Percentiles rank a stretch among this genome's conserved stretches.
These are phyloP conservation scores for Porites australiensis DNA, from an alignment of 64 coral and sea anemone species.

Conservation along the genomic window DNA sequence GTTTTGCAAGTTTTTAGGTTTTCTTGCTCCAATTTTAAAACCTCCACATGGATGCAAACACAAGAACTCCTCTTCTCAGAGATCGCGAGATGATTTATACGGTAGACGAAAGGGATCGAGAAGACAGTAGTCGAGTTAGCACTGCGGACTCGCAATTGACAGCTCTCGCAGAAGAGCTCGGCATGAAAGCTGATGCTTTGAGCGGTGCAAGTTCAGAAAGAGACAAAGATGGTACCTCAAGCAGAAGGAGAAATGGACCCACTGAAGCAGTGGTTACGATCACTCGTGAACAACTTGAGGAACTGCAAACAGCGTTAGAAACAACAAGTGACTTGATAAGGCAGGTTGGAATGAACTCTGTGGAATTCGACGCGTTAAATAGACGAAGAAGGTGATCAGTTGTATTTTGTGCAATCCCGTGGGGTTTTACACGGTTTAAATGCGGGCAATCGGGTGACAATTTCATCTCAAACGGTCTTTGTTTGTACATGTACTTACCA, in stretches of 20 bases:
- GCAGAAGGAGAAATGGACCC: conserved; percentile 14
- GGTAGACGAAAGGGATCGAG: neutral
- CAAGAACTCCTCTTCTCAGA: conserved; percentile 17
- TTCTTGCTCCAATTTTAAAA: neutral
- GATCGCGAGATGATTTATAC: neutral
- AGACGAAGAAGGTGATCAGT: neutral
- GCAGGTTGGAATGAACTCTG: conserved; percentile 38
- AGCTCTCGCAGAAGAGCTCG: conserved; percentile 57
- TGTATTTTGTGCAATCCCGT: no score
- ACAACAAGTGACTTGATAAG: conserved; percentile 70
- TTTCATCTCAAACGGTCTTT: no score
- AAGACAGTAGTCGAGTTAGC: neutral
- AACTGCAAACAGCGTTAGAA: conserved; percentile 65
- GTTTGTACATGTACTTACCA: no score
- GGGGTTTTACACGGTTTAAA: no score
- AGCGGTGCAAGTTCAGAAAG: neutral
- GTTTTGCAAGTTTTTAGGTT: neutral
- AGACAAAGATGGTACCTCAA: conserved; percentile 18
- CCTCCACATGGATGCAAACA: neutral
- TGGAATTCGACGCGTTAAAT: conserved; percentile 9
- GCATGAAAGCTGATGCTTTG: conserved; percentile 29
- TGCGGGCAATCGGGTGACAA: no score
- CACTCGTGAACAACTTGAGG: conserved; percentile 77
- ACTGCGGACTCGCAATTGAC: conserved; percentile 20
- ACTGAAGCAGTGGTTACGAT: conserved; percentile 32